These are phyloP conservation scores for Nerophis ophidion DNA, from an alignment of 2,113 vertebrate species.

Conservation along the genomic window DNA sequence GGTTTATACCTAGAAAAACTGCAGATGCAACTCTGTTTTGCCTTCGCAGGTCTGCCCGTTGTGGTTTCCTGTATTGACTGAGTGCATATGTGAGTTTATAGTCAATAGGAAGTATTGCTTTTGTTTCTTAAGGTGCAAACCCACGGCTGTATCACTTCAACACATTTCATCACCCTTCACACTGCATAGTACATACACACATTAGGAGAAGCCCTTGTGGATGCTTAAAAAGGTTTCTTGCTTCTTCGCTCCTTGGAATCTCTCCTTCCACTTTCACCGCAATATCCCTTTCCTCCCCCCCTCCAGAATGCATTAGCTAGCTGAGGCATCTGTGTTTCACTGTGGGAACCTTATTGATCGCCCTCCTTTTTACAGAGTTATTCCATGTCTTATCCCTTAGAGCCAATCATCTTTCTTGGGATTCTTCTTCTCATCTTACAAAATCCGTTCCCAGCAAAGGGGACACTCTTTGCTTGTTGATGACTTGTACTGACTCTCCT, in stretches of 20 bases:
- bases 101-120: slow-evolving; percentile 17
- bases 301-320: slow-evolving; percentile 71
- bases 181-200: slow-evolving; percentile 7
- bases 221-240: no score
- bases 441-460: background rate
- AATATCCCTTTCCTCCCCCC: slow-evolving; percentile 24
- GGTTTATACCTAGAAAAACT: background rate
- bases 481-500: slow-evolving; percentile 12
- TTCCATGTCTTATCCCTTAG: slow-evolving; percentile 51
- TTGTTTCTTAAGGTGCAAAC: slow-evolving; percentile 39
- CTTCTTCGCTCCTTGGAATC: slow-evolving; percentile 21
- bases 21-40: slow-evolving; percentile 35
- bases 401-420: slow-evolving; percentile 29
- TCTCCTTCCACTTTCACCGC: slow-evolving; percentile 19
- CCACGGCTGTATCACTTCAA: background rate
- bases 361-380: slow-evolving; percentile 64
- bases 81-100: background rate
- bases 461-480: background rate
- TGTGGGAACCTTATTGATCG: slow-evolving; percentile 78
- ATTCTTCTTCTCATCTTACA: slow-evolving; percentile 15
- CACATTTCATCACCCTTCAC: background rate
- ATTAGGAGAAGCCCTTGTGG: no score
- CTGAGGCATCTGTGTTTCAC: slow-evolving; percentile 63
- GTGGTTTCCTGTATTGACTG: slow-evolving; percentile 51
- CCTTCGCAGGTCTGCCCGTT: slow-evolving; percentile 33